Base-by-base conservation (phyloP, 2,113 vertebrate genomes). In the Hippocampus zosterae region DNA sequence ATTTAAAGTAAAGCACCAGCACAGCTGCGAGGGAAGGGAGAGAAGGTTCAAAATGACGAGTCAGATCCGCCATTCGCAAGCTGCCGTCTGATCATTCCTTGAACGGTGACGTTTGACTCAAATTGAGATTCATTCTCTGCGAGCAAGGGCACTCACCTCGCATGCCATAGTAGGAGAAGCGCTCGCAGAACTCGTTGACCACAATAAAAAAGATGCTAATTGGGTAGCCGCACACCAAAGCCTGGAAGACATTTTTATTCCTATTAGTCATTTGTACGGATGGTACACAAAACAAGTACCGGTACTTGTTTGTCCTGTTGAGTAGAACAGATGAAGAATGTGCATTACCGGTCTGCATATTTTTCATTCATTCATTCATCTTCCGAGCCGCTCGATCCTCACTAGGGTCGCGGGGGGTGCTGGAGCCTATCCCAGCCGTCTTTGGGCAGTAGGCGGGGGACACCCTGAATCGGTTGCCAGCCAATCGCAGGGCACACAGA, bases 151-250 rank as follows among this genome's bases (percentile, higher is more conserved):
- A 62, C 3, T 91, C 90, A 98, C 97, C 94, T 95, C 90, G 86
- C 96, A 98, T 99, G 82, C 96, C 96, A 98, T 97, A 99, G 90
- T 96, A 99, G 90, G 97, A 99, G 87, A 99, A 99, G 0, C 97
- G 86, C 81, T 99, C 97, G 0, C 96, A 99, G 92, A 99, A 99
- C 87, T 99, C 96, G 82, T 96, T 99, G 90, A 96, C 41, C 80
- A 98, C 78, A 0, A 99, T 99, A 88, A 99, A 97, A 84, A 97
- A 96, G 82, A 98, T 96, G 81, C 97, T 97, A 61, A 96, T 0
- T 0, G 97, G 97, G 67, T 92, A 99, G 8, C 94, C 95, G 6
- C 78, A 87, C 18, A 88, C 7, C 0, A 67, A 66, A 0, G 15
- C 61, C 91, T 91, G 76, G 56, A 46, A 7, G 42, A 65, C 41